A percentile compares a stretch with the other conserved stretches of the same genome.
phyloP scores from a whole-genome alignment of 2,888 invertebrate species.

The Globia sparganii region DNA sequence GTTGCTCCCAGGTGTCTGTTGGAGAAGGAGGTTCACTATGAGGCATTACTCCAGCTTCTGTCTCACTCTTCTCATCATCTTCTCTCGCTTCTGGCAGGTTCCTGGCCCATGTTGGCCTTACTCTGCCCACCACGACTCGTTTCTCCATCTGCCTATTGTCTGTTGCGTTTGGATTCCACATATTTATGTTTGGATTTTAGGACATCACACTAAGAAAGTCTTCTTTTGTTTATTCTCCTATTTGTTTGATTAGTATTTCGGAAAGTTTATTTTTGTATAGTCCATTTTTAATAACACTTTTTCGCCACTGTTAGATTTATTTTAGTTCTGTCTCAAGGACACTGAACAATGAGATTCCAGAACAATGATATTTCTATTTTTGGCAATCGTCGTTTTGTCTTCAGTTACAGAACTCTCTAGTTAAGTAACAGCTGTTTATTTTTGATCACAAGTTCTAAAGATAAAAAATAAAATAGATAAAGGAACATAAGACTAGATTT shows the following conservation, averaged over 20 bases:
- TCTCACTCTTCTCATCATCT: conserved; percentile 84
- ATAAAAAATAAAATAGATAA: neutral
- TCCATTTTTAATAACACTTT: conserved; percentile 38
- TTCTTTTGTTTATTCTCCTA: neutral
- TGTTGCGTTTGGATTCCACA: conserved; percentile 88
- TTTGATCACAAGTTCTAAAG: conserved; percentile 4
- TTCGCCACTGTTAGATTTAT: neutral
- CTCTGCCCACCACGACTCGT: conserved; percentile 90
- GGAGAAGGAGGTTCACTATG: conserved; percentile 87
- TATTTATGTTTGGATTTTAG: conserved; percentile 63
- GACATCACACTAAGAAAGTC: conserved; percentile 26
- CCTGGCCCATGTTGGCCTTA: conserved; percentile 90
- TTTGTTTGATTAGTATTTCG: neutral
- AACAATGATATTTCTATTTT: conserved; percentile 6
- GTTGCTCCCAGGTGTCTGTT: conserved; percentile 84
- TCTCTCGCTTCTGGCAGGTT: conserved; percentile 86
- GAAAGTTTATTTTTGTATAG: neutral
- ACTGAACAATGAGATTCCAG: conserved; percentile 5
- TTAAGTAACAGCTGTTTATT: neutral
- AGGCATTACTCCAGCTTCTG: conserved; percentile 82
- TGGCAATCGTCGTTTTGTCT: neutral
- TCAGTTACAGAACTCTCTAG: neutral
- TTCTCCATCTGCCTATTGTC: conserved; percentile 90
- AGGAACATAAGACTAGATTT: neutral
- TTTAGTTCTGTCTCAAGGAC: neutral